phyloP scores from a whole-genome alignment of 2,888 invertebrate species.

The Eupeodes luniger region DNA sequence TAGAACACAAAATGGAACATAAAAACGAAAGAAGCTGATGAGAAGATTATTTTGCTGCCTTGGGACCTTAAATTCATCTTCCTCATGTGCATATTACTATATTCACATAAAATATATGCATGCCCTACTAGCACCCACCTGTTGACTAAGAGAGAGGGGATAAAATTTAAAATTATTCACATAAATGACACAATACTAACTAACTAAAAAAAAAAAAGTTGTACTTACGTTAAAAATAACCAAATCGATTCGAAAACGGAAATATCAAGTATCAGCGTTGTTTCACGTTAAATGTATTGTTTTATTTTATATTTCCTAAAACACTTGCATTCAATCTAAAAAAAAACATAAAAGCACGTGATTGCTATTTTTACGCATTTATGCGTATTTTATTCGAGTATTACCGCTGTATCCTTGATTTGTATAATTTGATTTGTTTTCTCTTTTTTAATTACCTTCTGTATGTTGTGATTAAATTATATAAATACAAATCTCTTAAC shows the following conservation, averaged over 20 bases:
- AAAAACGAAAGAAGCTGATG: slow-evolving; percentile 73
- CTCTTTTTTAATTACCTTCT: background rate
- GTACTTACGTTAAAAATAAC: slow-evolving; percentile 13
- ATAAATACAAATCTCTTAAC: background rate
- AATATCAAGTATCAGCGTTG: background rate
- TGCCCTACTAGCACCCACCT: slow-evolving; percentile 13
- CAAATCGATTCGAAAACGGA: slow-evolving; percentile 5
- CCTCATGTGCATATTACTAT: background rate
- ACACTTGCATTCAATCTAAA: background rate
- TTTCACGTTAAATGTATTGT: background rate
- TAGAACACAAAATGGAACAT: slow-evolving; percentile 70
- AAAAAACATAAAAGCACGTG: background rate
- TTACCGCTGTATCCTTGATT: background rate
- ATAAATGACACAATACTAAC: slow-evolving; percentile 24
- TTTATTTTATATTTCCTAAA: background rate
- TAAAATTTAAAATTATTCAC: slow-evolving; percentile 3
- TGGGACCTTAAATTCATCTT: slow-evolving; percentile 9
- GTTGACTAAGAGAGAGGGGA: background rate
- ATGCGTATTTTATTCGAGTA: slow-evolving; percentile 9
- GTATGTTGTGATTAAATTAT: slow-evolving; percentile 15
- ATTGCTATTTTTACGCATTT: background rate
- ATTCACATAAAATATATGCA: background rate
- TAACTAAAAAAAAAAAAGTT: background rate
- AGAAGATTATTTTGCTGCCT: slow-evolving; percentile 9
- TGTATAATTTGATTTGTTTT: background rate